Conservation (phyloP, 1,140 invertebrate genomes). For the Heliconius eleuchia region DNA sequence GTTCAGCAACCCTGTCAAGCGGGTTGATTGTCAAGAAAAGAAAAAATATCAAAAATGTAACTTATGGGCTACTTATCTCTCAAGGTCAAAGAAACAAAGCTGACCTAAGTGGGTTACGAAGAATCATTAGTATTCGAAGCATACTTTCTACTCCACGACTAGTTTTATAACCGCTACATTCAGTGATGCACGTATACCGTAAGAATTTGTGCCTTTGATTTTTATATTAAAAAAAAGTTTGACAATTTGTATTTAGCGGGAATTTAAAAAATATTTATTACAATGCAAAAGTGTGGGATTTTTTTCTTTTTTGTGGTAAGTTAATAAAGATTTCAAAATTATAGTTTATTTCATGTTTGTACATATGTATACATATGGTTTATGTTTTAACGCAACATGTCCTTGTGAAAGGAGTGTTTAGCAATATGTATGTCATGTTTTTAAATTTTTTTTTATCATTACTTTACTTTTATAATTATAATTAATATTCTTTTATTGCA, state of each 20-base stretch:
- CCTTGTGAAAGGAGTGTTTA: neutral
- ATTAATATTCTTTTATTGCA: neutral
- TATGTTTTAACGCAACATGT: neutral
- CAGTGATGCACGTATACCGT: conserved; percentile 44
- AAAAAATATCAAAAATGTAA: neutral
- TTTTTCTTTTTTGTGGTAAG: conserved; percentile 34
- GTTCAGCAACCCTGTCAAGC: conserved; percentile 15
- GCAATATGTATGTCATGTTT: conserved; percentile 5
- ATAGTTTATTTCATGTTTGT: neutral
- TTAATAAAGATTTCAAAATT: neutral
- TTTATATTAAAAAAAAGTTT: conserved; percentile 27
- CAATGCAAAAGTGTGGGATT: conserved; percentile 51
- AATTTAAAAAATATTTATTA: conserved; percentile 21
- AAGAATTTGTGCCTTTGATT: conserved; percentile 25
- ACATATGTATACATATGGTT: neutral
- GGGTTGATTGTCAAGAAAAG: conserved; percentile 6
- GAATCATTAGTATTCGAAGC: conserved; percentile 51
- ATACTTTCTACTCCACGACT: conserved; percentile 45
- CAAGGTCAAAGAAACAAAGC: conserved; percentile 41
- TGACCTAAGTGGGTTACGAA: conserved; percentile 41
- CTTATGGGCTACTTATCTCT: conserved; percentile 7
- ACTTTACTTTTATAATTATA: neutral
- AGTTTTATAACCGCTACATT: conserved; percentile 54
- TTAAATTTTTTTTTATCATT: neutral
- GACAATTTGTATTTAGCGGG: conserved; percentile 24